phyloP scores from a whole-genome alignment of 2,888 invertebrate genomes.

The Invenusta paracnida region DNA sequence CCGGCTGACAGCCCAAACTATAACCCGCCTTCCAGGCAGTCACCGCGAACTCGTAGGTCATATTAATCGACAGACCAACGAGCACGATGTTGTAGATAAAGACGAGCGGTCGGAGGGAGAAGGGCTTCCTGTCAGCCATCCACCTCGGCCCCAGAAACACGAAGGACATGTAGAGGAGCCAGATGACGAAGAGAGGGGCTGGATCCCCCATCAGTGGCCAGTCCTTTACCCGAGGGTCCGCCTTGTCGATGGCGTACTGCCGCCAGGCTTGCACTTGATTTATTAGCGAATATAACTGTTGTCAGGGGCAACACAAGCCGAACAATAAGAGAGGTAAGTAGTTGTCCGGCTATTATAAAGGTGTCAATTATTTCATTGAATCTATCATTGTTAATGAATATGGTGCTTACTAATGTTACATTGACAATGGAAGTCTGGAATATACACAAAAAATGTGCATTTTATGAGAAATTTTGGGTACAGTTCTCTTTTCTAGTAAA shows the following conservation, averaged over 20 bases:
- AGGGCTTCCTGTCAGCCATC: conserved; percentile 49
- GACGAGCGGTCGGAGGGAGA: conserved; percentile 47
- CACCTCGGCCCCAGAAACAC: conserved; percentile 49
- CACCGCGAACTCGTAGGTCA: conserved; percentile 51
- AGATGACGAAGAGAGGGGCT: conserved; percentile 48
- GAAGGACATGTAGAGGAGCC: conserved; percentile 48
- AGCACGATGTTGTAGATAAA: conserved; percentile 50
- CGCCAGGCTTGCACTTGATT: conserved; percentile 18
- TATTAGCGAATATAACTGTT: too few species aligned
- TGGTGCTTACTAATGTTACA: too few species aligned
- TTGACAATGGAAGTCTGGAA: too few species aligned
- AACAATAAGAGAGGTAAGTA: too few species aligned
- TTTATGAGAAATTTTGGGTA: too few species aligned
- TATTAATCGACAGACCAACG: conserved; percentile 50
- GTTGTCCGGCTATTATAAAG: too few species aligned
- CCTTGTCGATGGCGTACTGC: conserved; percentile 21
- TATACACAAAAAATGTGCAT: too few species aligned
- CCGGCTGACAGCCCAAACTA: conserved; percentile 72
- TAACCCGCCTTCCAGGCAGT: conserved; percentile 36
- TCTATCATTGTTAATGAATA: too few species aligned
- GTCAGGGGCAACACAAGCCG: too few species aligned
- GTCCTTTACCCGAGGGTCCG: conserved; percentile 50
- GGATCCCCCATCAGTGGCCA: conserved; percentile 52
- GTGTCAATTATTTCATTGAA: too few species aligned
- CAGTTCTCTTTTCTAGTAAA: too few species aligned